Percentiles rank a stretch among this genome's conserved stretches.
Conservation (phyloP, 2,888 invertebrate genomes). For the Cryptocheilus praepositus region DNA sequence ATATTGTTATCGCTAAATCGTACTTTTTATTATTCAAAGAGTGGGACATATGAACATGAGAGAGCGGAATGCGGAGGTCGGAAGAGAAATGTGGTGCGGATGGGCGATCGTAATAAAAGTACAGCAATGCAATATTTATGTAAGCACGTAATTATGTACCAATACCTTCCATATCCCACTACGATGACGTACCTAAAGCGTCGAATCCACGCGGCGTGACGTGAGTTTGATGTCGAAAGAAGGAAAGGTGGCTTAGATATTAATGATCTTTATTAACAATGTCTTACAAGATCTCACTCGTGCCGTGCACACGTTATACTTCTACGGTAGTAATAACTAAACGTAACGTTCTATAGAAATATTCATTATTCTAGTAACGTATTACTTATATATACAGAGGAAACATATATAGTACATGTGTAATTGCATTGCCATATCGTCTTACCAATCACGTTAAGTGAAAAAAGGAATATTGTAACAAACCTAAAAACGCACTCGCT, state of each 20-base stretch:
- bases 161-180: not conserved
- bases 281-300: slow-evolving; percentile 48
- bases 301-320: slow-evolving; percentile 19
- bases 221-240: not conserved
- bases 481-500: slow-evolving; percentile 4
- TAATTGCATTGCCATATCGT: slow-evolving; percentile 17
- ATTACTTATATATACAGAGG: slow-evolving; percentile 37
- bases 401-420: slow-evolving; percentile 26
- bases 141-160: slow-evolving; percentile 17
- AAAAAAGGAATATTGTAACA: not conserved
- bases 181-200: not conserved
- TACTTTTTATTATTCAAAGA: slow-evolving; percentile 58
- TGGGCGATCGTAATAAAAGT: slow-evolving; percentile 61
- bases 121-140: slow-evolving; percentile 50
- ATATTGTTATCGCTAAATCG: slow-evolving; percentile 56
- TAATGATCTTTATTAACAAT: slow-evolving; percentile 58
- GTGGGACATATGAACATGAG: slow-evolving; percentile 35
- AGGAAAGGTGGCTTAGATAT: not conserved
- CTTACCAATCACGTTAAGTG: slow-evolving; percentile 10
- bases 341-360: slow-evolving; percentile 38
- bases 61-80: slow-evolving; percentile 40
- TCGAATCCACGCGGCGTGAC: too few species aligned
- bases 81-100: slow-evolving; percentile 50
- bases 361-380: slow-evolving; percentile 34
- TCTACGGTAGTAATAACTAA: slow-evolving; percentile 40